phyloP scores from a whole-genome alignment of 2,888 invertebrate genomes.

The Lordiphosa fenestrarum region DNA sequence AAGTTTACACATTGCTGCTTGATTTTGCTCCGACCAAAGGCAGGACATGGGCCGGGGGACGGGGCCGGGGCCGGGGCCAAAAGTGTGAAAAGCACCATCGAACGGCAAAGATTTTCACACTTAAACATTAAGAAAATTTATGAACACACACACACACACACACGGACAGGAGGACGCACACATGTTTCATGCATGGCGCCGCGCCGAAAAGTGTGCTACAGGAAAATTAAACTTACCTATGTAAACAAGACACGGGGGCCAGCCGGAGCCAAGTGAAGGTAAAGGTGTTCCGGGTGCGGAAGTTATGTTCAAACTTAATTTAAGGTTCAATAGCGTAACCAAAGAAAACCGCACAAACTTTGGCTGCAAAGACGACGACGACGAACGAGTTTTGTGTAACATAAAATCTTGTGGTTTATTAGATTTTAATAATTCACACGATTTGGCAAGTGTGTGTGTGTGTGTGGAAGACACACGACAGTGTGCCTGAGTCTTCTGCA shows the following conservation, averaged over 20 bases:
- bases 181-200: conserved; percentile 61
- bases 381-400: conserved; percentile 70
- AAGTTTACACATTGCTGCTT: conserved; percentile 76
- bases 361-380: conserved; percentile 39
- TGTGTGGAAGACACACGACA: conserved; percentile 57
- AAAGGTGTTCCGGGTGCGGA: conserved; percentile 47
- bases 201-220: conserved; percentile 67
- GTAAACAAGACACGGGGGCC: conserved; percentile 66
- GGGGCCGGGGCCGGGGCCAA: conserved; percentile 40
- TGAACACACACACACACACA: conserved; percentile 48
- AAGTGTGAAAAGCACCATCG: conserved; percentile 77
- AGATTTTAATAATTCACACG: conserved; percentile 80
- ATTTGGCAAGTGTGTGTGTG: conserved; percentile 33
- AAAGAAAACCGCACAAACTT: conserved; percentile 76
- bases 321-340: conserved; percentile 78
- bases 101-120: conserved; percentile 79
- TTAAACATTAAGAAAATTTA: conserved; percentile 71
- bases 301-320: conserved; percentile 79
- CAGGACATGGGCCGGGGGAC: no score
- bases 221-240: conserved; percentile 77
- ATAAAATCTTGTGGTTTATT: conserved; percentile 80
- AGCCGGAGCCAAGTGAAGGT: conserved; percentile 42
- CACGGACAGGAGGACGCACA: conserved; percentile 39
- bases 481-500: conserved; percentile 35
- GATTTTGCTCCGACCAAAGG: conserved; percentile 43